Percentiles rank a stretch among this genome's conserved stretches.
Conservation (phyloP, 2,113 vertebrate species). For the Campylomormyrus tamandua region DNA sequence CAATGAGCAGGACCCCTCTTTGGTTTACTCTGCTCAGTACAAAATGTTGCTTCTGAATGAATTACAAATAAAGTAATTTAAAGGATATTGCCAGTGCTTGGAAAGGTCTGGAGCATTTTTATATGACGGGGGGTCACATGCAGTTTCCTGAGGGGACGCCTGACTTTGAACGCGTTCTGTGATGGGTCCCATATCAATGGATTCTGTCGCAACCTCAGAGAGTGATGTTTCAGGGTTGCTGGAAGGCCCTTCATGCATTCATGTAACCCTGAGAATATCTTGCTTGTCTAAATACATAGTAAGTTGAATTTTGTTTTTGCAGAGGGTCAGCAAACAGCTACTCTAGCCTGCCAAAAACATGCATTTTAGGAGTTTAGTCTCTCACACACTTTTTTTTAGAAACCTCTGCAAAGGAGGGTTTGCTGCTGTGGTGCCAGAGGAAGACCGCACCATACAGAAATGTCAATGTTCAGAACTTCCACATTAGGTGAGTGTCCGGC, state of each 20-base stretch:
- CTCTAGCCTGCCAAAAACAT: not conserved
- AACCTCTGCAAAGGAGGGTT: slow-evolving; percentile 31
- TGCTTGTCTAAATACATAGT: not conserved
- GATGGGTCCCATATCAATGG: not conserved
- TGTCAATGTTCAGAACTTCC: slow-evolving; percentile 68
- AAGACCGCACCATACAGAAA: slow-evolving; percentile 20
- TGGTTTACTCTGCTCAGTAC: not conserved
- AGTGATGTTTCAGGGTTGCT: not conserved
- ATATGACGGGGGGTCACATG: not conserved
- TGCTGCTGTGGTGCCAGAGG: slow-evolving; percentile 23
- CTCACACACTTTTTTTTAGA: not conserved
- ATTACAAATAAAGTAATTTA: not conserved
- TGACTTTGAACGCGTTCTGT: not conserved
- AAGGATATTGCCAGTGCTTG: not conserved
- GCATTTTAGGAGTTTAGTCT: not conserved
- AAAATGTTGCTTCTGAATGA: not conserved
- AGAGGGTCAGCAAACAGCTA: not conserved
- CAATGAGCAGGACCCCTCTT: not conserved
- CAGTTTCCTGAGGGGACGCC: not conserved
- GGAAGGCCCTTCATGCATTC: not conserved
- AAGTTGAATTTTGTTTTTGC: not conserved
- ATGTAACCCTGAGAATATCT: not conserved
- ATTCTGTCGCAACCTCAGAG: not conserved
- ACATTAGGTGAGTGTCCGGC: slow-evolving; percentile 59
- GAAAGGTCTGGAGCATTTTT: not conserved